These are phyloP conservation scores for Rana temporaria DNA, from an alignment of 2,113 vertebrate species.

Conservation along the genomic window DNA sequence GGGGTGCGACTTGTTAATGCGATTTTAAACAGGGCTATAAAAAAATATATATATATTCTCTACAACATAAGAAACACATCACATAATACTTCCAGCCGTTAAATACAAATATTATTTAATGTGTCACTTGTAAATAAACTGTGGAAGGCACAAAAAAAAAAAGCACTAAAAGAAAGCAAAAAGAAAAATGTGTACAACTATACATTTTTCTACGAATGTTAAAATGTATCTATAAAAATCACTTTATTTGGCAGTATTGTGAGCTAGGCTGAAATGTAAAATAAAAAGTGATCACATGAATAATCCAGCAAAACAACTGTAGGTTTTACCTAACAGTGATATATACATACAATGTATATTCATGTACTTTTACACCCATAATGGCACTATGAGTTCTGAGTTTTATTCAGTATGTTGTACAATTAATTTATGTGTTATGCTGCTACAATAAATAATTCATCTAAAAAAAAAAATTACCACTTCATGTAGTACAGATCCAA, in stretches of 20 bases:
- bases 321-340: background rate
- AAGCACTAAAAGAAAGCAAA: background rate
- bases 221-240: background rate
- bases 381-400: background rate
- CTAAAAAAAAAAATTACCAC: background rate
- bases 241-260: constrained; percentile 1
- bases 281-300: background rate
- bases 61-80: too few species aligned
- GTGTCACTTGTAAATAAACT: too few species aligned
- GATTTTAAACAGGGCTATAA: too few species aligned
- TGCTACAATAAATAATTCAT: constrained; percentile 33
- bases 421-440: background rate
- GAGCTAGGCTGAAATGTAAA: background rate
- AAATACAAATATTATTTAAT: background rate
- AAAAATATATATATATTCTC: too few species aligned
- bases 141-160: too few species aligned
- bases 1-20: too few species aligned
- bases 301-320: background rate
- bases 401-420: background rate
- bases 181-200: background rate
- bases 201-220: background rate
- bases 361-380: background rate
- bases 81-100: background rate
- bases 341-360: background rate
- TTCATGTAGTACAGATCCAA: background rate